These are phyloP conservation scores for Anniella stebbinsi DNA, from an alignment of 2,797 vertebrate genomes.

Conservation along the genomic window DNA sequence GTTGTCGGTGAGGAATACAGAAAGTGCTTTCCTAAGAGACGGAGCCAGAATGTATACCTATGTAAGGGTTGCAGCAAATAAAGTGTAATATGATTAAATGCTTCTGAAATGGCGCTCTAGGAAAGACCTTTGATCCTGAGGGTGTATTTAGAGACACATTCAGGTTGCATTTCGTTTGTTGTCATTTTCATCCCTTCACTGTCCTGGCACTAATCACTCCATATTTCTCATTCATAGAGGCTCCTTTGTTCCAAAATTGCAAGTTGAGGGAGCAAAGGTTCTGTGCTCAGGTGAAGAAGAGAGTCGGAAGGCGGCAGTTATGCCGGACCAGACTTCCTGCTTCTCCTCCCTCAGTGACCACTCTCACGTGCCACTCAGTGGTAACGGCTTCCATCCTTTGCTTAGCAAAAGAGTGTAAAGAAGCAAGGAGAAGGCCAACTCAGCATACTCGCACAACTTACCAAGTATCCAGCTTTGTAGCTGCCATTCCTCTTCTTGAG, in stretches of 20 bases:
- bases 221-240: neutral
- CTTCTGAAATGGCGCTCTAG: conserved; percentile 72
- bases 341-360: neutral
- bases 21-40: conserved; percentile 79
- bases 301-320: neutral
- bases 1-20: conserved; percentile 75
- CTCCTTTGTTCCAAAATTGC: neutral
- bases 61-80: conserved; percentile 79
- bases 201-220: conserved; percentile 22
- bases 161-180: conserved; percentile 21
- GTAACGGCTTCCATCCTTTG: neutral
- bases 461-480: neutral
- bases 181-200: conserved; percentile 25
- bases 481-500: neutral
- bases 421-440: neutral
- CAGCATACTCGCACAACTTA: neutral
- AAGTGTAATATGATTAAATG: conserved; percentile 81
- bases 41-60: conserved; percentile 75
- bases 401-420: neutral
- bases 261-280: neutral
- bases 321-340: neutral
- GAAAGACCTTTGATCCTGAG: conserved; percentile 67
- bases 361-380: neutral
- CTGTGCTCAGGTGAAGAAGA: neutral
- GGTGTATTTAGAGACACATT: conserved; percentile 33